Evolutionary conservation across 1,140 invertebrate genomes (phyloP), one percentile per base, ranked within the genome.

Genomic region (Agrypnia vestita): DNA sequence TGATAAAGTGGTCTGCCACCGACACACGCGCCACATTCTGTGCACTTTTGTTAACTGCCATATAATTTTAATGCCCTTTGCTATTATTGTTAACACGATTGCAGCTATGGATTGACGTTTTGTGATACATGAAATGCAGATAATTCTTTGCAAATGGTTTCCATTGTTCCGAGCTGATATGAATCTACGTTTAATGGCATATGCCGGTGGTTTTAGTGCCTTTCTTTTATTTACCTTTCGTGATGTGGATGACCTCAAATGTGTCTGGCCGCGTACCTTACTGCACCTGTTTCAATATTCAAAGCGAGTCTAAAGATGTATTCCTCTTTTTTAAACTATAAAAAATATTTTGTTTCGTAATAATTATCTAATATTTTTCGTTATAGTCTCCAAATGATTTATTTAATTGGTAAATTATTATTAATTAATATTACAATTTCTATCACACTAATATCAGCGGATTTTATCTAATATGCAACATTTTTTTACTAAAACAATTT

Each of bases 1-100:
- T 76, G 79, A 89, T 91, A 86, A 85, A 88, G 78, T 62, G 17
- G 17, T 62, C 43, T 15, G 35, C 77, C 59, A 19, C 77, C 11
- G 67, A 4, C 19, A 49, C 21, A 61, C 55, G 13, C 25, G n/a
- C 35, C 64, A 15, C 35, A 12, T 12, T 25, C 73, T 76, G 10
- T 67, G 46, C 19, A 25, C 49, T 35, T 35, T 35, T 35, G 25
- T 35, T 35, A 35, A 35, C 19, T 49, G 53, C 77, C 21, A 13
- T 78, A 61, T 78, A 71, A 78, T 78, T 78, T 78, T 78, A 69
- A 56, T 55, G 69, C 69, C 6, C n/a, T 0, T 47, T 47, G 44
- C 44, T 47, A 69, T 69, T 69, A 69, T 69, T 69, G 35, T 69
- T 47, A 69, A 69, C 12, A 17, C 46, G 15, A 69, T 49, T 69